Evolutionary conservation across 2,797 vertebrate species (phyloP), one percentile per base, ranked within the genome.

Genomic region (Tenualosa thibaudeaui): DNA sequence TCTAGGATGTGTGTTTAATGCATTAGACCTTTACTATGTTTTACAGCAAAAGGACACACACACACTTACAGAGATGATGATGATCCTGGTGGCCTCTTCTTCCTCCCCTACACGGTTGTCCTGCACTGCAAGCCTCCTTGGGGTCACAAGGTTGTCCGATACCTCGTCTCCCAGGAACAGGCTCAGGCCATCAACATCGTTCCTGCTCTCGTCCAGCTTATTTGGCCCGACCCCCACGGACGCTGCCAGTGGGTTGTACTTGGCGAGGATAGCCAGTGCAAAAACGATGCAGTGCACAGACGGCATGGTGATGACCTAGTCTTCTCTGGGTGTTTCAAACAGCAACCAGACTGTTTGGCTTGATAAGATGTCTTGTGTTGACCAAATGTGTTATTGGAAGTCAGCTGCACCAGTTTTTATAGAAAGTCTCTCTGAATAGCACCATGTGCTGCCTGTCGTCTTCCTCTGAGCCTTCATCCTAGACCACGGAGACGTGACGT

Each of bases 261-360:
- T 94, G 60, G 97, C 95, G 91, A 98, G 93, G 81, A 99, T 92
- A 91, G 94, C 93, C 40, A 97, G 89, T 82, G 92, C 92, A 46
- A 97, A 91, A 82, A 98, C 87, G 86, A 96, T 43, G 0, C 91
- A 91, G 82, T 91, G 95, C 54, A 92, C 88, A 51, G 95, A 95
- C 86, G 92, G 88, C 93, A 90, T 96, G 94, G 92, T 10, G 26
- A 62, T 24, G 58, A 22, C 6, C 17, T 56, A 6, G 54, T 56
- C 54, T 56, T 19, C 17, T 17, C 56, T n/a, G 56, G 56, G n/a
- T 22, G 17, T 56, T 22, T 56, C 54, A 22, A 46, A 46, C 46
- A 46, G 9, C 26, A 65, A 8, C 62, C 10, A 3, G 62, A 3
- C 62, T 13, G 10, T 2, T 13, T 9, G 62, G 9, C 50, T 71